Conservation (phyloP, 2,888 invertebrate species). For the Acrobasis repandana region DNA sequence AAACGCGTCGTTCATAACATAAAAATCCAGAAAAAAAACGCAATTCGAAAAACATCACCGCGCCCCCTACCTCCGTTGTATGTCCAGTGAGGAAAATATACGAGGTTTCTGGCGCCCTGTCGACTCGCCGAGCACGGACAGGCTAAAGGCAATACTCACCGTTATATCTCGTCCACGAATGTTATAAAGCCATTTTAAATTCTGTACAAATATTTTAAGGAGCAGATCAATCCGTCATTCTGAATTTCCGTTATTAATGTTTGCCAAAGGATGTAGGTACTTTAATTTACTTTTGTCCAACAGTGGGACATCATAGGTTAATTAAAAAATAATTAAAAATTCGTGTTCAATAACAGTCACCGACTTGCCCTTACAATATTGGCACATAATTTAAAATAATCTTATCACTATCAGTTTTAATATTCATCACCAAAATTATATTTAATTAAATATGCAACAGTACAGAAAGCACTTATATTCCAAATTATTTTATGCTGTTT, state of each 20-base stretch:
- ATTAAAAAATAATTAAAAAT: too few relatives aligned
- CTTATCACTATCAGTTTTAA: neutral
- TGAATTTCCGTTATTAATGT: too few relatives aligned
- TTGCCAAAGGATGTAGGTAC: too few relatives aligned
- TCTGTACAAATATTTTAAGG: too few relatives aligned
- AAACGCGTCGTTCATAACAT: conserved; percentile 38
- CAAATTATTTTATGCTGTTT: neutral
- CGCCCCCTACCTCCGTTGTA: conserved; percentile 72
- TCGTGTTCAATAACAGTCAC: too few relatives aligned
- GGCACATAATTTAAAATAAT: too few relatives aligned
- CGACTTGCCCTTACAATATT: too few relatives aligned
- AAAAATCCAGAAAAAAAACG: conserved; percentile 34
- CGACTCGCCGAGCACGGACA: conserved; percentile 77
- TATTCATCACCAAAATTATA: conserved; percentile 6
- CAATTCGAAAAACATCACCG: conserved; percentile 32
- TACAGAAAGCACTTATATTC: too few relatives aligned
- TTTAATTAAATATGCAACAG: neutral
- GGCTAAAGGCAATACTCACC: conserved; percentile 63
- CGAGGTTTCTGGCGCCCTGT: conserved; percentile 76
- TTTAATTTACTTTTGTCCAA: too few relatives aligned
- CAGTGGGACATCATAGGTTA: too few relatives aligned
- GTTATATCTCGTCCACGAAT: conserved; percentile 33
- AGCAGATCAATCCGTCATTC: too few relatives aligned
- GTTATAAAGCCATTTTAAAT: neutral
- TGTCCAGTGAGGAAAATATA: conserved; percentile 79